Conservation (phyloP, 2,113 vertebrate species). For the Cranoglanis bouderius region DNA sequence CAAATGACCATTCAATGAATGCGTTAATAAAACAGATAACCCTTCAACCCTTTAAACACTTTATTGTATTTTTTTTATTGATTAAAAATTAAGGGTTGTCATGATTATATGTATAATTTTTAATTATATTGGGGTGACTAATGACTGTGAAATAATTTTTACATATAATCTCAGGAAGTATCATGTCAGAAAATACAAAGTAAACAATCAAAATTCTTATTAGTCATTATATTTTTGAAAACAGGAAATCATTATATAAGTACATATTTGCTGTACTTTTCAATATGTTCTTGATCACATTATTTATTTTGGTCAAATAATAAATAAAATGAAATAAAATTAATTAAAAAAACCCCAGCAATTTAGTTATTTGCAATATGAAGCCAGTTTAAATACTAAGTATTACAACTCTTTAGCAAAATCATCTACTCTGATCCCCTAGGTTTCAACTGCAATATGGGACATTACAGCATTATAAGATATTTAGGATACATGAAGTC, state of each 20-base stretch:
- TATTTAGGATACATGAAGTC: constrained; percentile 54
- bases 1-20: background rate
- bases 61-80: constrained; percentile 51
- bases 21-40: constrained; percentile 26
- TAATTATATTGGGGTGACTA: background rate
- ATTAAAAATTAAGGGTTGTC: constrained; percentile 30
- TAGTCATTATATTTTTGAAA: constrained; percentile 42
- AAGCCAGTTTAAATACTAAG: constrained; percentile 54
- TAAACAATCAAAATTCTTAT: constrained; percentile 31
- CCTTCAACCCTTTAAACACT: constrained; percentile 46
- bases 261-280: background rate
- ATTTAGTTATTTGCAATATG: constrained; percentile 71
- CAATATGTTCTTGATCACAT: constrained; percentile 71
- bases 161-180: constrained; percentile 29
- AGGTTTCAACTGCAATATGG: constrained; percentile 40
- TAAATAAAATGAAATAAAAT: constrained; percentile 75
- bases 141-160: constrained; percentile 29
- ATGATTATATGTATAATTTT: constrained; percentile 22
- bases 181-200: constrained; percentile 39
- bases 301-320: constrained; percentile 60
- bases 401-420: constrained; percentile 37
- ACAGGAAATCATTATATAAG: constrained; percentile 53
- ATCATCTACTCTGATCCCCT: constrained; percentile 23
- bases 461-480: constrained; percentile 43
- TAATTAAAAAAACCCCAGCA: constrained; percentile 61